Percentiles rank a stretch among this genome's conserved stretches.
Evolutionary conservation across 2,113 vertebrate genomes (phyloP).

Genomic region (Paramormyrops kingsleyae): DNA sequence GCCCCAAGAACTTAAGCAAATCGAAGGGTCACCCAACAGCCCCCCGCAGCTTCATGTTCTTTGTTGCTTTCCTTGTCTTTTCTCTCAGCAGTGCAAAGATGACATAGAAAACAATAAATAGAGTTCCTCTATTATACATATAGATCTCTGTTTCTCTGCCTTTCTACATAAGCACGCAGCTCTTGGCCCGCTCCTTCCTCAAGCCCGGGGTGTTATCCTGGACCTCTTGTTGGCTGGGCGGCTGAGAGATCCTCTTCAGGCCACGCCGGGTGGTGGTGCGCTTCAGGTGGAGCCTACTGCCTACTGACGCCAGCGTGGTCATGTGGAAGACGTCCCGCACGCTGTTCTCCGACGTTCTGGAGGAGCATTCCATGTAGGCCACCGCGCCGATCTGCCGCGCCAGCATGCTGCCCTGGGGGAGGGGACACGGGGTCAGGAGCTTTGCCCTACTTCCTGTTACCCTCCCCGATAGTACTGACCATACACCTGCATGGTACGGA

Average conservation of each 20-base stretch:
- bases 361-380: conserved; percentile 90
- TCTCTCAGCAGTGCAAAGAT: conserved; percentile 48
- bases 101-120: conserved; percentile 55
- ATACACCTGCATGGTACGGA: neutral
- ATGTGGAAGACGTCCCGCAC: conserved; percentile 96
- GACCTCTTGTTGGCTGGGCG: conserved; percentile 73
- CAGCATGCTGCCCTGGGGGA: conserved; percentile 76
- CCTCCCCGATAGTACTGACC: neutral
- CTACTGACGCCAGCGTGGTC: conserved; percentile 86
- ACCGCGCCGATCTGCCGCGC: conserved; percentile 85
- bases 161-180: conserved; percentile 90
- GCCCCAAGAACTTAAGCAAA: neutral
- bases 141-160: neutral
- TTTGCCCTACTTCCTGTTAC: neutral
- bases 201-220: conserved; percentile 72
- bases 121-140: conserved; percentile 18
- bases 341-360: conserved; percentile 90
- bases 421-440: no score
- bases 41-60: neutral
- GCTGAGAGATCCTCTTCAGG: conserved; percentile 80
- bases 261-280: conserved; percentile 82
- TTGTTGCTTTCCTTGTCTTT: conserved; percentile 11
- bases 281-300: conserved; percentile 73
- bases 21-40: neutral
- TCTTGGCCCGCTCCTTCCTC: conserved; percentile 93